phyloP scores from a whole-genome alignment of 2,113 vertebrate genomes.

The Cacatua alba region DNA sequence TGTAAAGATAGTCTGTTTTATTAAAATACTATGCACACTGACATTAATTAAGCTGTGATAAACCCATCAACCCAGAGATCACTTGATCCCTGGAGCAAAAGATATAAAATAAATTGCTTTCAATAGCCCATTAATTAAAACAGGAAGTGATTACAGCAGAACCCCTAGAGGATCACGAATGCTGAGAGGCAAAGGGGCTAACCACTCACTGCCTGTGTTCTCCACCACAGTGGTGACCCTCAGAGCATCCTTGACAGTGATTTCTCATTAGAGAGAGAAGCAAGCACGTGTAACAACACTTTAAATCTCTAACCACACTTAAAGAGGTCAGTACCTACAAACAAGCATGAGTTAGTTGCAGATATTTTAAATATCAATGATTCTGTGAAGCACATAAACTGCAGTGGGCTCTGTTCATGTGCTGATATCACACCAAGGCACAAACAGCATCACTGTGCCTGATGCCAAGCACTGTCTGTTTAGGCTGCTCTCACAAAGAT shows the following conservation, averaged over 20 bases:
- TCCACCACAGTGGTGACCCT: accelerated
- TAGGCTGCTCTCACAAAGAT: not conserved
- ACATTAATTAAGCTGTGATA: not conserved
- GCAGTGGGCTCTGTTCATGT: accelerated
- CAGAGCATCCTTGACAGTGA: accelerated
- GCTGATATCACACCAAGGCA: accelerated
- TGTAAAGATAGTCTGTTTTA: not conserved
- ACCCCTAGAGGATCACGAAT: accelerated
- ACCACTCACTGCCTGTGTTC: not conserved
- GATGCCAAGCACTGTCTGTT: not conserved
- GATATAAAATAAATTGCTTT: not conserved
- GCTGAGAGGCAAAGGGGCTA: accelerated
- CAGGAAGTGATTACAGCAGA: not conserved
- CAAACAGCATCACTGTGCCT: accelerated
- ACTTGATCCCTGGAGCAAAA: not conserved
- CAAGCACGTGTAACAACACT: accelerated
- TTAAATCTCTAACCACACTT: not conserved
- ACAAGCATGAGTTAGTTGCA: not conserved
- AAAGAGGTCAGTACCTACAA: not conserved
- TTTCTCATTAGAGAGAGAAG: not conserved
- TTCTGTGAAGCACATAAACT: accelerated
- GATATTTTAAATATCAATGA: not conserved
- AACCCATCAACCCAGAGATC: not conserved
- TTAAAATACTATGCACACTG: not conserved
- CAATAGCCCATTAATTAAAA: not conserved